Percentiles rank a stretch among this genome's conserved stretches.
Evolutionary conservation across 2,888 invertebrate genomes (phyloP).

Genomic region (Stenchaetothrips biformis): DNA sequence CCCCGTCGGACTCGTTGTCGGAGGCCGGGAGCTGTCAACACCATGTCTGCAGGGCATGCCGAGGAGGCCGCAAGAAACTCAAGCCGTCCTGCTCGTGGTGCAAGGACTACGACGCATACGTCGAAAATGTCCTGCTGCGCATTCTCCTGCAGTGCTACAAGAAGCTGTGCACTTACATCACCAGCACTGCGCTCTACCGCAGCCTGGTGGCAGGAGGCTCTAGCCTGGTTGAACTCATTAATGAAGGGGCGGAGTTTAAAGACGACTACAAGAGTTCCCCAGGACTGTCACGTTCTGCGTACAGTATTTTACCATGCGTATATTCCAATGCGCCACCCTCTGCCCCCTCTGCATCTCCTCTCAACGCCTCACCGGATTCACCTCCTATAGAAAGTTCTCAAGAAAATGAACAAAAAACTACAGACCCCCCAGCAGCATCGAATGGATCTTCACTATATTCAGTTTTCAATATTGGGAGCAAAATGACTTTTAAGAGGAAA

Average conservation of each 20-base stretch:
- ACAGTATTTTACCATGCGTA: slow-evolving; percentile 68
- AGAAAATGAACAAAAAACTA: slow-evolving; percentile 39
- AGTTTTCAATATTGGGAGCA: slow-evolving; percentile 74
- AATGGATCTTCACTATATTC: slow-evolving; percentile 65
- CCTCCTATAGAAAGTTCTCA: slow-evolving; percentile 45
- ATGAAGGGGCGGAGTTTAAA: slow-evolving; percentile 72
- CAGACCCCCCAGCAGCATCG: slow-evolving; percentile 45
- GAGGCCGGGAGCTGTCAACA: slow-evolving; percentile 79
- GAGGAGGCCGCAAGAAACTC: slow-evolving; percentile 77
- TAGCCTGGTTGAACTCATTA: slow-evolving; percentile 68
- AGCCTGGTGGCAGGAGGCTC: slow-evolving; percentile 50
- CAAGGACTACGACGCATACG: slow-evolving; percentile 74
- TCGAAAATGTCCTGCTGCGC: slow-evolving; percentile 74
- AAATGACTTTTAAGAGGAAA: slow-evolving; percentile 78
- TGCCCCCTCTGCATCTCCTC: slow-evolving; percentile 43
- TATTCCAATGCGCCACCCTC: slow-evolving; percentile 59
- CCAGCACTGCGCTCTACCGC: slow-evolving; percentile 66
- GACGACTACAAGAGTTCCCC: slow-evolving; percentile 70
- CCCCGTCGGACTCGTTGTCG: slow-evolving; percentile 67
- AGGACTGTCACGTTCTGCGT: slow-evolving; percentile 67
- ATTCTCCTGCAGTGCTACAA: slow-evolving; percentile 83
- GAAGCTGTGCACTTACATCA: slow-evolving; percentile 78
- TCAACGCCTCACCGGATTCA: slow-evolving; percentile 42
- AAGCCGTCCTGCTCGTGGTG: slow-evolving; percentile 82
- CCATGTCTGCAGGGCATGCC: slow-evolving; percentile 79